Conservation (phyloP, 2,888 invertebrate genomes). For the Oscheius myriophilus region DNA sequence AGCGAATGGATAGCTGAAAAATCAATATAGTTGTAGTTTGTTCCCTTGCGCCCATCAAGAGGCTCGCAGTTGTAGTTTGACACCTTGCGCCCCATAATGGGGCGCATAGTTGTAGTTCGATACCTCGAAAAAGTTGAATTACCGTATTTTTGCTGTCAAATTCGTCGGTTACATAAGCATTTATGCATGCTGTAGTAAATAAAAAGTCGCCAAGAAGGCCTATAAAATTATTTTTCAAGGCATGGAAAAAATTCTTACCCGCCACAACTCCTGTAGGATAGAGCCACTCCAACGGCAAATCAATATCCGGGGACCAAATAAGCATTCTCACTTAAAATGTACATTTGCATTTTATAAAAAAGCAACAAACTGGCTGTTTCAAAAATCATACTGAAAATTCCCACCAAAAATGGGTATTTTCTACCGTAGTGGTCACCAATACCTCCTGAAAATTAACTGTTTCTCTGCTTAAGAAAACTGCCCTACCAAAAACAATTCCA, state of each 20-base stretch:
- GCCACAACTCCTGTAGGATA: conserved; percentile 41
- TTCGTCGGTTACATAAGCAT: conserved; percentile 61
- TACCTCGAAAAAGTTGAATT: conserved; percentile 28
- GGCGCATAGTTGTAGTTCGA: no score
- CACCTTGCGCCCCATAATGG: no score
- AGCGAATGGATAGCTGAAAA: conserved; percentile 60
- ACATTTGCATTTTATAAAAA: not conserved
- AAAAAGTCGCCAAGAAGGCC: conserved; percentile 59
- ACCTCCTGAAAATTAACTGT: conserved; percentile 42
- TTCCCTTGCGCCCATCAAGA: no score
- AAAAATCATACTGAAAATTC: conserved; percentile 51
- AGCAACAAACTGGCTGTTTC: conserved; percentile 47
- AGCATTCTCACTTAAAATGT: conserved; percentile 44
- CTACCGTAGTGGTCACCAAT: conserved; percentile 59
- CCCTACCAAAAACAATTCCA: conserved; percentile 59
- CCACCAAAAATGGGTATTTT: conserved; percentile 56
- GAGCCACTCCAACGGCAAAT: conserved; percentile 48
- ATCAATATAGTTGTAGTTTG: no score
- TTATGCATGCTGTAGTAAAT: conserved; percentile 62
- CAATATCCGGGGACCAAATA: conserved; percentile 55
- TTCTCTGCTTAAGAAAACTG: not conserved
- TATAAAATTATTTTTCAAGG: not conserved
- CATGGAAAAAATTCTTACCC: conserved; percentile 24
- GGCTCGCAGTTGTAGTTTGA: no score
- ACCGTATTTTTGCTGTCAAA: conserved; percentile 58